Base-by-base conservation (phyloP, 2,888 invertebrate species). In the Mimumesa dahlbomi region DNA sequence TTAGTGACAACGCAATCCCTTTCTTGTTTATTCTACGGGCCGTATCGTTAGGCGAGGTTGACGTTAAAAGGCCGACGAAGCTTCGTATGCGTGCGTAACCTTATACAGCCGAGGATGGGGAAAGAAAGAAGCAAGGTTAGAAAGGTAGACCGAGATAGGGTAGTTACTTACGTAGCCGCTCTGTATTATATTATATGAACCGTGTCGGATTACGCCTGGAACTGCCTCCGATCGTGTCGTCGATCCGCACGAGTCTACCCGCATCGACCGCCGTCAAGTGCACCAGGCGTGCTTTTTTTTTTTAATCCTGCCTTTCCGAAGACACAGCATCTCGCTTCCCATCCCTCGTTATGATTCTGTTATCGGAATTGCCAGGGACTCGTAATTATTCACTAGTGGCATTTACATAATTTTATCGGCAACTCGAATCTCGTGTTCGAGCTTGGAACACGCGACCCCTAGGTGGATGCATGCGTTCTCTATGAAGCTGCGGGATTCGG, bases 181-280 rank as follows among this genome's bases (percentile, higher is more conserved):
- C 54, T 65, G 63, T 72, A 72, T 77, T 77, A 77, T 77, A 81
- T 77, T 81, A 75, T 77, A 76, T 62, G 79, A 77, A 81, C 67
- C 79, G 79, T 83, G 79, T 86, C 81, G 76, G 73, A 84, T 87
- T 85, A 82, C 81, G 21, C 57, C 43, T 50, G 53, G 64, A 72
- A 72, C 50, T 66, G 73, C 42, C 69, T 65, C 49, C 52, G 56
- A 50, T 36, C 67, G 68, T 46, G 58, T 66, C 56, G 70, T 58
- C 52, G 64, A 69, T 62, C 49, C 68, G 50, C 64, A 52, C 59
- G 61, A 59, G 36, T 63, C 45, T 49, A 38, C 59, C 56, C 49
- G 42, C 63, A 58, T 69, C 64, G 69, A 49, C 53, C 69, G 53
- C 48, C 57, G 53, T 63, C 69, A 58, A 69, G 58, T 53, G 31